A percentile compares a stretch with the other conserved stretches of the same genome.
Evolutionary conservation across 2,797 vertebrate species (phyloP).

Genomic region (Allobates femoralis): DNA sequence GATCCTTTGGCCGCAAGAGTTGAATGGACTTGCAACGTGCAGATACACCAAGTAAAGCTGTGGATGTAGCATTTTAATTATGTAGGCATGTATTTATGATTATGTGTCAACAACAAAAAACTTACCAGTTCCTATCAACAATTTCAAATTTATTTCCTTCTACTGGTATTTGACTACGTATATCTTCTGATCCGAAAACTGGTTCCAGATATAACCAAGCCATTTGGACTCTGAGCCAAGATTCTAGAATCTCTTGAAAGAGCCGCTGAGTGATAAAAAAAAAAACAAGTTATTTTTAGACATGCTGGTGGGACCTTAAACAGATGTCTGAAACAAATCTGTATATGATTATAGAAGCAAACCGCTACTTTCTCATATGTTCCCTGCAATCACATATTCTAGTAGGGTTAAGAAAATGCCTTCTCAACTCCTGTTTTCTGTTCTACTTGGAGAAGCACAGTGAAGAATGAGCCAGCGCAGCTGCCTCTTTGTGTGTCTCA

Average conservation of each 20-base stretch:
- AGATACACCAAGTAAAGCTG: not conserved
- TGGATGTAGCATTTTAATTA: not conserved
- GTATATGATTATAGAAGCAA: not conserved
- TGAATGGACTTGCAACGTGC: not conserved
- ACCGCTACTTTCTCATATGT: slow-evolving; percentile 19
- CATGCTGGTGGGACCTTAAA: slow-evolving; percentile 7
- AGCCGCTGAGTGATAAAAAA: slow-evolving; percentile 30
- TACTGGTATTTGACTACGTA: slow-evolving; percentile 58
- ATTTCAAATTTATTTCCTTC: slow-evolving; percentile 62
- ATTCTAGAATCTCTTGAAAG: slow-evolving; percentile 59
- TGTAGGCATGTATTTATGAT: not conserved
- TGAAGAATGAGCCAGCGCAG: slow-evolving; percentile 66
- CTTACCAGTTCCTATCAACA: slow-evolving; percentile 65
- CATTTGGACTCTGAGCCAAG: slow-evolving; percentile 63
- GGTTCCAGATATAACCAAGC: slow-evolving; percentile 63
- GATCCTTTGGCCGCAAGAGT: not conserved
- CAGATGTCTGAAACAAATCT: slow-evolving; percentile 29
- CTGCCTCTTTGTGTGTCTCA: slow-evolving; percentile 67
- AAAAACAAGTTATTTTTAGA: not conserved
- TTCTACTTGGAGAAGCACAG: slow-evolving; percentile 66
- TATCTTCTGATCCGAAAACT: slow-evolving; percentile 60
- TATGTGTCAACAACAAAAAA: not conserved
- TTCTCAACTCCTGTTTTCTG: slow-evolving; percentile 66
- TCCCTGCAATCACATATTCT: slow-evolving; percentile 49
- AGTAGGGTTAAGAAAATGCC: slow-evolving; percentile 65